phyloP scores from a whole-genome alignment of 2,888 invertebrate genomes.

The Thereva nobilitata region DNA sequence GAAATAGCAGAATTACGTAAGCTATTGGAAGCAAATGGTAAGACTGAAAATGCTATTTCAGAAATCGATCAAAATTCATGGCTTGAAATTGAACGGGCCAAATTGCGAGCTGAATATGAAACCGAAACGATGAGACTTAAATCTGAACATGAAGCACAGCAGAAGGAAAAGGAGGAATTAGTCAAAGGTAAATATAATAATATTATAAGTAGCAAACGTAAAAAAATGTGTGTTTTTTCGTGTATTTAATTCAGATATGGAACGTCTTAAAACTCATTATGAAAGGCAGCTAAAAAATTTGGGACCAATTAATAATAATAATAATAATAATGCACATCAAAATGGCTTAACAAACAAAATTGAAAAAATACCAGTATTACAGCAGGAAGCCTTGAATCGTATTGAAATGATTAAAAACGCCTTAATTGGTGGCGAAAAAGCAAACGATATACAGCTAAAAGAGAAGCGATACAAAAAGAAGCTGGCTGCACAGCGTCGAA shows the following conservation, averaged over 20 bases:
- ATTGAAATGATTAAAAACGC: constrained; percentile 69
- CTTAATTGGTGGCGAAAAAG: constrained; percentile 80
- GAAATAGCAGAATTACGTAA: constrained; percentile 72
- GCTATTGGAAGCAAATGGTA: constrained; percentile 43
- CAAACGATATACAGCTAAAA: constrained; percentile 71
- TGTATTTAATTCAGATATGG: constrained; percentile 44
- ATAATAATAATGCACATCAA: constrained; percentile 36
- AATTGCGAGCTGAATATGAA: constrained; percentile 50
- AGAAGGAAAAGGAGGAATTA: constrained; percentile 48
- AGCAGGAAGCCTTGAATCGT: constrained; percentile 55
- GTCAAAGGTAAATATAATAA: constrained; percentile 40
- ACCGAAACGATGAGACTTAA: constrained; percentile 57
- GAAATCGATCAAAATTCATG: constrained; percentile 47
- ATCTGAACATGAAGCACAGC: constrained; percentile 48
- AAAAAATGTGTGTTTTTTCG: too few relatives aligned
- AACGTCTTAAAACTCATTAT: constrained; percentile 46
- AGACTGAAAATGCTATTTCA: background rate
- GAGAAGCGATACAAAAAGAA: constrained; percentile 70
- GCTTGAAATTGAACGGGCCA: constrained; percentile 59
- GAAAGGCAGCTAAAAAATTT: constrained; percentile 46
- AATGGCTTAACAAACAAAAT: background rate
- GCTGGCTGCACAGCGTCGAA: constrained; percentile 68
- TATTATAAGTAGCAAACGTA: background rate
- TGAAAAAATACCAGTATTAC: constrained; percentile 36
- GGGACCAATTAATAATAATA: constrained; percentile 5